These are phyloP conservation scores for Hexactinellida sp. DNA, from an alignment of 37 sponge, comb jelly and placozoan species.

Conservation along the genomic window DNA sequence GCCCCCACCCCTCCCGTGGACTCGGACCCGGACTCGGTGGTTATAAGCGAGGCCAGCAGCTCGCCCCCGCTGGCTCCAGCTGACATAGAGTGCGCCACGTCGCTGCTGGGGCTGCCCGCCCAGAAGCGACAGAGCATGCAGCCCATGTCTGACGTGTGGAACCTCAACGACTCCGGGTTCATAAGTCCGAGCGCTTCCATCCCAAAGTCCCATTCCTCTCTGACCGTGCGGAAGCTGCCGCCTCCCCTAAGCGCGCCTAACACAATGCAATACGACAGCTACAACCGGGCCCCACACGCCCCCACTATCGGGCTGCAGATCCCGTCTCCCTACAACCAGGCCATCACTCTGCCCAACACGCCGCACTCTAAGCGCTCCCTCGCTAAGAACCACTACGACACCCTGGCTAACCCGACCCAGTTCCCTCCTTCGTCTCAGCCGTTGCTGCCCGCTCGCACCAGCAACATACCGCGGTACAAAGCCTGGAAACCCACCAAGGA, in stretches of 20 bases:
- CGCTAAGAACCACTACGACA: not conserved
- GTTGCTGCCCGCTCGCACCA: not conserved
- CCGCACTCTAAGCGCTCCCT: not conserved
- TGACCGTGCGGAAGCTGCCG: not conserved
- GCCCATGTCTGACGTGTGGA: not conserved
- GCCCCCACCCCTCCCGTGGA: not conserved
- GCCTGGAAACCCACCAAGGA: slow-evolving; percentile 8
- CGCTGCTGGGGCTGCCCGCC: not conserved
- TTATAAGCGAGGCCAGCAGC: not conserved
- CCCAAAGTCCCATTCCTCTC: not conserved
- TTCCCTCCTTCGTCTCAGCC: not conserved
- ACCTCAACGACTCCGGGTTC: not conserved
- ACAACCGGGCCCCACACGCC: not conserved
- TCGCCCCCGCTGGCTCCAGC: not conserved
- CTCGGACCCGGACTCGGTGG: not conserved
- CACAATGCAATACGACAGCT: not conserved
- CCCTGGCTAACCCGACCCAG: not conserved
- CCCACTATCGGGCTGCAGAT: not conserved
- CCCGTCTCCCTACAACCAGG: not conserved
- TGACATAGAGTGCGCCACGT: not conserved
- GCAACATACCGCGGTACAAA: not conserved
- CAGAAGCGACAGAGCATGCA: not conserved
- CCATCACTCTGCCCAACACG: not conserved
- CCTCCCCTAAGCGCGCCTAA: not conserved
- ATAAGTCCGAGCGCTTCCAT: not conserved